phyloP scores from a whole-genome alignment of 2,888 invertebrate genomes.

The Apamea sordens region DNA sequence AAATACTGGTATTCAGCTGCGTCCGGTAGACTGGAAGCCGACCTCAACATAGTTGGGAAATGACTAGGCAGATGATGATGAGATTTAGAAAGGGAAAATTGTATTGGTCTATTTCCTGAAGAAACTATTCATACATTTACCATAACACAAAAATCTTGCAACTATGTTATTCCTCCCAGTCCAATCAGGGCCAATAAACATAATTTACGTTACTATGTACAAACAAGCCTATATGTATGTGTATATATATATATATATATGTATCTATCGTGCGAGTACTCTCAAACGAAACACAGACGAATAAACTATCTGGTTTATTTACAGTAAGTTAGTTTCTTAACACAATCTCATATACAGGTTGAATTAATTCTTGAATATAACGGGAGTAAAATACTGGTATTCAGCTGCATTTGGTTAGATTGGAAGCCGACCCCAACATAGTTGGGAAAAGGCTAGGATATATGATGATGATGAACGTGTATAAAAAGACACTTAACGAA shows the following conservation, averaged over 20 bases:
- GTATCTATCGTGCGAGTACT: background rate
- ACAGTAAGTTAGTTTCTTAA: conserved; percentile 43
- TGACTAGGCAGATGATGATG: too few relatives aligned
- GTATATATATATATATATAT: background rate
- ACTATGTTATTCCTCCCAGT: background rate
- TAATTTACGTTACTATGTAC: conserved; percentile 2
- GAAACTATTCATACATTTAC: background rate
- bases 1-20: too few relatives aligned
- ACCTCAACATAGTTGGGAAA: too few relatives aligned
- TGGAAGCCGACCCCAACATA: too few relatives aligned
- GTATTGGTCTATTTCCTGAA: background rate
- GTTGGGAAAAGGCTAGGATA: too few relatives aligned
- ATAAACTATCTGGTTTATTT: conserved; percentile 46
- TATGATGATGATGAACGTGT: too few relatives aligned
- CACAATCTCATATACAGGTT: conserved; percentile 28
- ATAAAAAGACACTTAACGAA: too few relatives aligned
- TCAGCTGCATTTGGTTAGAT: too few relatives aligned
- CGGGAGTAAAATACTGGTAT: too few relatives aligned
- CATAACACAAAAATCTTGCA: background rate
- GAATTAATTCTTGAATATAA: background rate
- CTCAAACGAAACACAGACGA: conserved; percentile 31
- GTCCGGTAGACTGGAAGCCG: too few relatives aligned
- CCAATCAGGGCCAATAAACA: background rate
- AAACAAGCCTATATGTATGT: background rate
- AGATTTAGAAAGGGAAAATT: background rate